Evolutionary conservation across 2,113 vertebrate species (phyloP), one percentile per base, ranked within the genome.

Genomic region (Anthoscopus minutus): DNA sequence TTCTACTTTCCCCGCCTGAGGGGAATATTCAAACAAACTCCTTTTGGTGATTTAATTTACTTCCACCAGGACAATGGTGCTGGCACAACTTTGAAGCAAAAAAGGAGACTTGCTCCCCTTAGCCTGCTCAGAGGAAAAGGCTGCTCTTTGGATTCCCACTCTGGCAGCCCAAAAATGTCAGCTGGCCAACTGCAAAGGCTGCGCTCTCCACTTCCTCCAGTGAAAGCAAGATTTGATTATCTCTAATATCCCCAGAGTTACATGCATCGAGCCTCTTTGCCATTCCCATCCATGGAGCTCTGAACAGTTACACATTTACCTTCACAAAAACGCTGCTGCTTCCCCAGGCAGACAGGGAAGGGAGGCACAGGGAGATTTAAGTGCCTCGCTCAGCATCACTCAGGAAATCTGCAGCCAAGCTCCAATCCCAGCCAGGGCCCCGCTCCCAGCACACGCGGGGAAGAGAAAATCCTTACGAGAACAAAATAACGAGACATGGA

Each of bases 51-150:
- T 90, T 83, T 93, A 86, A 95, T 95, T 96, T 88, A 86, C 88
- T 93, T 97, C 90, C 90, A 97, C 18, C 44, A 88, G 88, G 90
- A 96, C 94, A 96, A 96, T 92, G 72, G 69, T 31, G 86, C 77
- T 96, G 96, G 92, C 94, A 96, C 50, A 37, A 88, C 42, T 78
- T 33, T 37, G 88, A 79, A 91, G 81, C 35, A 66, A 81, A 72
- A 85, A 86, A 60, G 47, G 64, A 93, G 85, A 35, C 51, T 86
- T 5, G 5, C 77, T 92, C 30, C 72, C 67, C 82, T 84, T 9
- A 50, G 90, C 45, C 82, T 86, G 71, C 89, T 91, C 77, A 79
- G 89, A 87, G 89, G 86, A 93, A 85, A 74, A 71, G 65, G 81
- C 70, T 66, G 84, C 85, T 90, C 82, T 74, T 69, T 57, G 84